A percentile compares a stretch with the other conserved stretches of the same genome.
Evolutionary conservation across 2,888 invertebrate genomes (phyloP).

Genomic region (Himalopsyche tibetana): DNA sequence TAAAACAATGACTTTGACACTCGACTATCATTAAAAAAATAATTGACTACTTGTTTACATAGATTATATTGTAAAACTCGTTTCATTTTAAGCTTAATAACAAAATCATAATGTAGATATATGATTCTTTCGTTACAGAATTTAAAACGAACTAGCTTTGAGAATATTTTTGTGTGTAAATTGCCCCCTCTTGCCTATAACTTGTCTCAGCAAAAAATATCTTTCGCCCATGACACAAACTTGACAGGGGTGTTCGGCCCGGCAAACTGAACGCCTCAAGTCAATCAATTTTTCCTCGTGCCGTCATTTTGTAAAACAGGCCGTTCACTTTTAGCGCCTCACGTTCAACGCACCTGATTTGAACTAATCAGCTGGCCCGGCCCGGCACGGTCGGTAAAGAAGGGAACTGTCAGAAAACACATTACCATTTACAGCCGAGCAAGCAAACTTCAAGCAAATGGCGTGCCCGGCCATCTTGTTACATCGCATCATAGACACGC

Average conservation of each 20-base stretch:
- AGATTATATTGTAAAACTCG: too few species aligned
- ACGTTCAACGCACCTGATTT: conserved; percentile 20
- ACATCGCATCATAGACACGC: background rate
- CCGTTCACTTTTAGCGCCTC: background rate
- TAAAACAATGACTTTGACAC: too few species aligned
- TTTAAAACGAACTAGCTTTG: too few species aligned
- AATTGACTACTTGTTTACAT: too few species aligned
- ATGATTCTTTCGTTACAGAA: too few species aligned
- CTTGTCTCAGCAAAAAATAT: background rate
- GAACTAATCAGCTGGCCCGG: conserved; percentile 17
- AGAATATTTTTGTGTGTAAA: too few species aligned
- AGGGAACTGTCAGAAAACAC: conserved; percentile 28
- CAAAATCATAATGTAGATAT: too few species aligned
- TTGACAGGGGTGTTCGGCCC: background rate
- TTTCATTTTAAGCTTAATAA: too few species aligned
- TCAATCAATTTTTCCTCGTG: conserved; percentile 21
- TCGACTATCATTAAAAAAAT: too few species aligned
- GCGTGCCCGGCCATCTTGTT: conserved; percentile 31
- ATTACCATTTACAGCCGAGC: conserved; percentile 33
- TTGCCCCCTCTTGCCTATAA: too few species aligned
- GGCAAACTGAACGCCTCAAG: background rate
- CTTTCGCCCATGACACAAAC: background rate
- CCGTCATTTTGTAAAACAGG: background rate
- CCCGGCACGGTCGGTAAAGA: conserved; percentile 27
- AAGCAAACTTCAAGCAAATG: conserved; percentile 20